Conservation (phyloP, 92 coral and sea anemone species). For the Palythoa grandiflora region DNA sequence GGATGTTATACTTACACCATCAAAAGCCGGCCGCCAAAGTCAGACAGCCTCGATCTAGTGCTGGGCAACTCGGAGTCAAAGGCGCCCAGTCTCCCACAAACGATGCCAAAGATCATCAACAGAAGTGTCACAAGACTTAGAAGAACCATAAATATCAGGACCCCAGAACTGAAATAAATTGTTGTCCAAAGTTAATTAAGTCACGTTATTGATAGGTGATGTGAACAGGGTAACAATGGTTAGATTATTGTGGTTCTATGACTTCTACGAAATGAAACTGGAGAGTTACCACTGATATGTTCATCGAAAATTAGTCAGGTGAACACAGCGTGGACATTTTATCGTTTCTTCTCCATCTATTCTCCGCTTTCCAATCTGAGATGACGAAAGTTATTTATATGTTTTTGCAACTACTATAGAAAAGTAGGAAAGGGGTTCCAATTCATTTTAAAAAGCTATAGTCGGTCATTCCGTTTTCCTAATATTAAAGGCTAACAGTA, state of each 20-base stretch:
- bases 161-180: neutral
- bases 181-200: too few species aligned
- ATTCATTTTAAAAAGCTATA: too few species aligned
- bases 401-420: too few species aligned
- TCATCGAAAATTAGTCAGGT: too few species aligned
- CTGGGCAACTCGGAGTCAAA: conserved; percentile 45
- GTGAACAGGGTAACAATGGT: neutral
- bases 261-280: neutral
- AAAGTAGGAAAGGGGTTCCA: too few species aligned
- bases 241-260: neutral
- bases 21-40: conserved; percentile 33
- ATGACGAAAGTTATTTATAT: too few species aligned
- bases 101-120: conserved; percentile 28
- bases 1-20: neutral
- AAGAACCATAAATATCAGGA: conserved; percentile 4
- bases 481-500: too few species aligned
- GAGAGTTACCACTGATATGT: neutral
- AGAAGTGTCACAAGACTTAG: neutral
- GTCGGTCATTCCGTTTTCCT: too few species aligned
- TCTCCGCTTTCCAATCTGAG: too few species aligned
- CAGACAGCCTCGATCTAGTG: conserved; percentile 46
- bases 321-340: too few species aligned
- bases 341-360: too few species aligned
- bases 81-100: conserved; percentile 31
- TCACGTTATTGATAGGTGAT: neutral